Evolutionary conservation across 1,140 invertebrate species (phyloP), one percentile per base, ranked within the genome.

Genomic region (Halyomorpha halys): DNA sequence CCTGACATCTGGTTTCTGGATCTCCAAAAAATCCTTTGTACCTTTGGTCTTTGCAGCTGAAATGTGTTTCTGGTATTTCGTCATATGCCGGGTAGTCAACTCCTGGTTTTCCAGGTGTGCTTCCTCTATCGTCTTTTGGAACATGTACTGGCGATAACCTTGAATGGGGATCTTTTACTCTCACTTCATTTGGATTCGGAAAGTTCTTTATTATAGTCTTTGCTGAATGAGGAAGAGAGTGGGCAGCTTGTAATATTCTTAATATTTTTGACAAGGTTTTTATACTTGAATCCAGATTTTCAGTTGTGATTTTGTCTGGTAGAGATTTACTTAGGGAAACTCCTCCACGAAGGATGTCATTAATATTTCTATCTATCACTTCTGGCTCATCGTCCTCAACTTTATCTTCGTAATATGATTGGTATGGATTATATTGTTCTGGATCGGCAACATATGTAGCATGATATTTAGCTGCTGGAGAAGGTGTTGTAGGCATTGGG

Each of bases 11-110:
- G 0, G 90, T 90, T 65, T 88, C 84, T 0, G 89, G 86, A 76
- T 94, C 90, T 9, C 89, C 90, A 70, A 93, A 94, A 74, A 94
- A 93, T 54, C 90, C 90, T 70, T 92, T 92, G 73, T 92, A 92
- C 11, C 89, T 77, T 72, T 92, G 89, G 44, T 86, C 81, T 61
- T 88, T 88, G 73, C 90, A 93, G 72, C 83, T 82, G 72, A 94
- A 94, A 66, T 76, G 80, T 0, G 90, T 93, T 65, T 81, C 75
- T 0, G 90, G 90, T 61, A 93, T 91, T 23, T 76, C 77, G 3
- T 83, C 80, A 14, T 89, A 81, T 25, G 82, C 85, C 0, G 90
- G 90, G 76, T 92, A 94, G 75, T 94, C 90, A 5, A 91, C 74
- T 18, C 89, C 85, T 1, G 90, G 84, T 64, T 82, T 80, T 23